phyloP scores from a whole-genome alignment of 2,797 vertebrate genomes.

The Rhinophrynus dorsalis region DNA sequence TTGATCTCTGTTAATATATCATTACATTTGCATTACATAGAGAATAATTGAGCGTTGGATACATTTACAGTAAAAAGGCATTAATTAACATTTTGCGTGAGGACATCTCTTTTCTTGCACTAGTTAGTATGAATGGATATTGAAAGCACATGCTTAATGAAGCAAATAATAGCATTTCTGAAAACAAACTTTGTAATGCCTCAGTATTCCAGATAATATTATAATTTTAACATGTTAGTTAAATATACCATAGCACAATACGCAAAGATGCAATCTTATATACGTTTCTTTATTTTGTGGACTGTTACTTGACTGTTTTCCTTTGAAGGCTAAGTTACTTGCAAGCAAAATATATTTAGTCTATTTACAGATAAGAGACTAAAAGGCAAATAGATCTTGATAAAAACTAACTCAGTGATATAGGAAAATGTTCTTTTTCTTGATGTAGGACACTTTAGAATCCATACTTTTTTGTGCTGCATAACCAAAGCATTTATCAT shows the following conservation, averaged over 20 bases:
- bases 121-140: background rate
- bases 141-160: background rate
- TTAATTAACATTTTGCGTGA: too few relatives aligned
- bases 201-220: background rate
- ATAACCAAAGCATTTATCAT: conserved; percentile 4
- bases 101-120: too few relatives aligned
- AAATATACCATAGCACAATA: too few relatives aligned
- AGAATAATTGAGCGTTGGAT: too few relatives aligned
- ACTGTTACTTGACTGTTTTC: background rate
- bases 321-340: background rate
- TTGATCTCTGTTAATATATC: too few relatives aligned
- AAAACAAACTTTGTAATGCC: background rate
- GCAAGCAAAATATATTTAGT: conserved; percentile 3
- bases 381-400: conserved; percentile 3
- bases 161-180: background rate
- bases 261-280: background rate
- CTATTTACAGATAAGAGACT: conserved; percentile 7
- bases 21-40: too few relatives aligned
- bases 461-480: background rate
- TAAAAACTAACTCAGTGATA: background rate
- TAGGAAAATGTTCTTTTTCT: conserved; percentile 12
- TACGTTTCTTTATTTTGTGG: background rate
- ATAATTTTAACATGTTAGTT: background rate
- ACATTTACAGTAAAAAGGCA: too few relatives aligned
- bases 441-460: conserved; percentile 1